phyloP scores from a whole-genome alignment of 92 coral and sea anemone genomes.

The Heteractis magnifica region DNA sequence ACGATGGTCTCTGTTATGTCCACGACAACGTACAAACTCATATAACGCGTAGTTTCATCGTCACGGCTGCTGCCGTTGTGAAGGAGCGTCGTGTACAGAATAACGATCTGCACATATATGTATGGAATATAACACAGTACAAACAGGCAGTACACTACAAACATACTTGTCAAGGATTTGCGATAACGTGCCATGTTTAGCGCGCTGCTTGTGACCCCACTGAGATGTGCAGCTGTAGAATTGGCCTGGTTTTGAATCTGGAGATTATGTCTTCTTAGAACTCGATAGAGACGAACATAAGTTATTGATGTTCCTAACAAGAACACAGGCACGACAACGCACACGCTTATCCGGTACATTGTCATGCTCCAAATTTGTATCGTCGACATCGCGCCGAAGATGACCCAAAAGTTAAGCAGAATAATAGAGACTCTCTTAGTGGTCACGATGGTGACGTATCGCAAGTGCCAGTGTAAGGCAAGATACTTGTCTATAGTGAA shows the following conservation, averaged over 20 bases:
- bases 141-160: constrained; percentile 48
- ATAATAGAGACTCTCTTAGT: constrained; percentile 28
- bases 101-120: constrained; percentile 30
- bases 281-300: constrained; percentile 44
- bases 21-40: constrained; percentile 23
- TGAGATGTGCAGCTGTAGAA: background rate
- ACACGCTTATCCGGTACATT: constrained; percentile 44
- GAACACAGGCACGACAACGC: constrained; percentile 40
- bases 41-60: background rate
- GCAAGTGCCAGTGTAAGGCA: constrained; percentile 50
- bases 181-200: constrained; percentile 43
- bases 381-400: constrained; percentile 42
- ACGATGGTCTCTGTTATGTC: constrained; percentile 41
- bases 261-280: constrained; percentile 35
- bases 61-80: background rate
- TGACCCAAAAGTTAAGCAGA: constrained; percentile 40
- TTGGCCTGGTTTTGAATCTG: constrained; percentile 38
- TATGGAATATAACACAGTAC: constrained; percentile 54
- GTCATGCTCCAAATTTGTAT: constrained; percentile 57
- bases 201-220: background rate
- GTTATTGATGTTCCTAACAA: constrained; percentile 46
- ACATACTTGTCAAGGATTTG: constrained; percentile 55
- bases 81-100: constrained; percentile 8
- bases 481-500: constrained; percentile 51
- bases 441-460: constrained; percentile 43